These are phyloP conservation scores for Dasyornis broadbenti DNA, from an alignment of 2,113 vertebrate species.

Conservation along the genomic window DNA sequence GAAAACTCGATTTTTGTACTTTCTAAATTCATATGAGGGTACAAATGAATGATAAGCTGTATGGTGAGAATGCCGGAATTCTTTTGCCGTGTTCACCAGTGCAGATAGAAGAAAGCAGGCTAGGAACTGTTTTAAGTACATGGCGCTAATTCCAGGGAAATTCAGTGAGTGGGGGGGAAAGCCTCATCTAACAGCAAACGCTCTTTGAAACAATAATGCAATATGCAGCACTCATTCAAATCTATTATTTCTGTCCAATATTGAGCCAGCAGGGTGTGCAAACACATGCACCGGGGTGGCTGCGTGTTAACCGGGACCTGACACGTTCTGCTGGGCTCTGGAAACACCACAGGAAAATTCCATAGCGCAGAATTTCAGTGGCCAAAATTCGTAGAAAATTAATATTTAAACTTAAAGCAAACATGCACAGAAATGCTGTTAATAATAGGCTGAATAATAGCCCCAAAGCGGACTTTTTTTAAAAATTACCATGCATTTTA, in stretches of 20 bases:
- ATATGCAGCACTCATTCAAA: background rate
- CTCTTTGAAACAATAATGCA: slow-evolving; percentile 23
- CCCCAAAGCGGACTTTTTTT: background rate
- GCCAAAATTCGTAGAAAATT: slow-evolving; percentile 39
- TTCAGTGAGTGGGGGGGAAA: background rate
- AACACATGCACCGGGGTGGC: slow-evolving; percentile 9
- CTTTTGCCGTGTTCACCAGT: background rate
- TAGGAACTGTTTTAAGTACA: background rate
- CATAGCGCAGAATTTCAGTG: background rate
- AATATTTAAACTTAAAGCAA: background rate
- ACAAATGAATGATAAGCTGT: background rate
- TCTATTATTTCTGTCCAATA: slow-evolving; percentile 49
- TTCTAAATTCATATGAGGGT: fast-evolving
- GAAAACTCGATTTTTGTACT: background rate
- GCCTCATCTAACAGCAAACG: background rate
- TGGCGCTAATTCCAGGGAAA: background rate
- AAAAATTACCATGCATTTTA: background rate
- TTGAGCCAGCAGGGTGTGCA: slow-evolving; percentile 39
- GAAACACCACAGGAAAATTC: background rate
- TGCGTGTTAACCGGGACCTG: background rate
- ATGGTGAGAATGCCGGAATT: fast-evolving
- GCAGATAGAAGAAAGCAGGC: background rate
- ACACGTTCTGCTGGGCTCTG: slow-evolving; percentile 10
- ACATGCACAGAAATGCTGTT: background rate
- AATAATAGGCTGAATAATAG: background rate